phyloP scores from a whole-genome alignment of 2,113 vertebrate genomes.

The Pituophis catenifer region DNA sequence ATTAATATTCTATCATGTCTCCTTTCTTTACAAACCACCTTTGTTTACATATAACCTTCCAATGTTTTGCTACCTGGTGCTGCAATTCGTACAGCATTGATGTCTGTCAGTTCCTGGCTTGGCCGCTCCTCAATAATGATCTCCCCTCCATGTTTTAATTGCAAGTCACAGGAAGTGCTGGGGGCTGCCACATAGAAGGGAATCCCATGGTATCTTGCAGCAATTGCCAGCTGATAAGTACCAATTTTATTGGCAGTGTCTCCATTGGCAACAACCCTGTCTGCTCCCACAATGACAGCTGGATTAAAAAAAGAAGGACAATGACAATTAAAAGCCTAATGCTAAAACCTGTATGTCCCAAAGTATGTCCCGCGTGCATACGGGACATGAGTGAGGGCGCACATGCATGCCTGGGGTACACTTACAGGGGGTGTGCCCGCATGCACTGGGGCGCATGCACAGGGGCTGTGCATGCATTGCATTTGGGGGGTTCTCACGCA shows the following conservation, averaged over 20 bases:
- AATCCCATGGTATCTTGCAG: constrained; percentile 26
- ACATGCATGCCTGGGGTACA: too few relatives aligned
- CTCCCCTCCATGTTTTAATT: constrained; percentile 13
- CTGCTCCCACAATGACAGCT: constrained; percentile 28
- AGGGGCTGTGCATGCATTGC: too few relatives aligned
- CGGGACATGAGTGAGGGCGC: too few relatives aligned
- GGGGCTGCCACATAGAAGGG: constrained; percentile 28
- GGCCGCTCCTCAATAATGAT: constrained; percentile 19
- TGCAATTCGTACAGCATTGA: constrained; percentile 13
- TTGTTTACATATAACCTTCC: background rate
- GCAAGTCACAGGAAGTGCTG: constrained; percentile 22
- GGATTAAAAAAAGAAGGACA: background rate
- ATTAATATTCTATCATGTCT: background rate
- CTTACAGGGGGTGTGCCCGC: too few relatives aligned
- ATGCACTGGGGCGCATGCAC: too few relatives aligned
- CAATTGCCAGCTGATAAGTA: constrained; percentile 24
- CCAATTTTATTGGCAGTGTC: constrained; percentile 35
- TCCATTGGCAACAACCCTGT: constrained; percentile 30
- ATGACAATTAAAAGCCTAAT: background rate
- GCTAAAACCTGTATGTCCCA: background rate
- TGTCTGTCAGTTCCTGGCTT: constrained; percentile 18
- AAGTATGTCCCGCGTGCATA: too few relatives aligned
- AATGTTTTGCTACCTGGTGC: constrained; percentile 10
- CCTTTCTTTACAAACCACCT: background rate
- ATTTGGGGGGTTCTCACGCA: too few relatives aligned